Conservation (phyloP, 2,797 vertebrate species). For the Jordanella pulchra region DNA sequence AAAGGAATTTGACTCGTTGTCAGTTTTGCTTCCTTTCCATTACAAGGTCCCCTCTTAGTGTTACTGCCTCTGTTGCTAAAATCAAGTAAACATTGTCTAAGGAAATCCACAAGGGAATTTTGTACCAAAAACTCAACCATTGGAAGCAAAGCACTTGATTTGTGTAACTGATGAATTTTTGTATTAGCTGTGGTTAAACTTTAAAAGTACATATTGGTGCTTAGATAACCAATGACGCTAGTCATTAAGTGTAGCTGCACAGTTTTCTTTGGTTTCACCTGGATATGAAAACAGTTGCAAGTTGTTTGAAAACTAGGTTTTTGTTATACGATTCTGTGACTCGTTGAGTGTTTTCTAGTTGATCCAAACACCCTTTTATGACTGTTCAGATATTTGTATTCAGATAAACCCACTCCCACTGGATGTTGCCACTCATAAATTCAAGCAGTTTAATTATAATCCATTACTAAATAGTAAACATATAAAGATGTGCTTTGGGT, state of each 20-base stretch:
- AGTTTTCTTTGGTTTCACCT: not conserved
- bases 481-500: no score
- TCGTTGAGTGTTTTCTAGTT: no score
- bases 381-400: not conserved
- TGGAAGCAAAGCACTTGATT: not conserved
- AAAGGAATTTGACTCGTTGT: not conserved
- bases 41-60: conserved; percentile 20
- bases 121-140: conserved; percentile 2
- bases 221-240: not conserved
- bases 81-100: conserved; percentile 1
- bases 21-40: not conserved
- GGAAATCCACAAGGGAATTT: conserved; percentile 9
- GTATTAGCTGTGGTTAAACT: conserved; percentile 22
- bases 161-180: conserved; percentile 10
- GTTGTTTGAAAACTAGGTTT: not conserved
- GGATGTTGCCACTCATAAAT: not conserved
- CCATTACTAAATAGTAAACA: no score
- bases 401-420: not conserved
- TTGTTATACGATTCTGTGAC: not conserved
- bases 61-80: not conserved
- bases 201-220: conserved; percentile 2
- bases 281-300: not conserved
- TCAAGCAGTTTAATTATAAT: no score
- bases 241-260: not conserved
- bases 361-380: no score